A percentile compares a stretch with the other conserved stretches of the same genome.
Conservation (phyloP, 2,797 vertebrate species). For the Yasuhikotakia modesta region DNA sequence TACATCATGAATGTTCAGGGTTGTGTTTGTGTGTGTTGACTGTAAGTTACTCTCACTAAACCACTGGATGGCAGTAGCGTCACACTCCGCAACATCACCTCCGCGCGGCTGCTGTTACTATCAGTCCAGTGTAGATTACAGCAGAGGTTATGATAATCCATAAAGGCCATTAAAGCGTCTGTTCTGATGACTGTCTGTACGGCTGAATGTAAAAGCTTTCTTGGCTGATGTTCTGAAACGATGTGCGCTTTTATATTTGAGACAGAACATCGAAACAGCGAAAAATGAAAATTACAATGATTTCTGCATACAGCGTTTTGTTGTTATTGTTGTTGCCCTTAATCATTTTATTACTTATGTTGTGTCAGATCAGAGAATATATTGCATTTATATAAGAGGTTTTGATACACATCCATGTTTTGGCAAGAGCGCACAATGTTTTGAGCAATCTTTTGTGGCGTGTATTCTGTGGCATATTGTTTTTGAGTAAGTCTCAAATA, state of each 20-base stretch:
- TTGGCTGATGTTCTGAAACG: neutral
- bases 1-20: neutral
- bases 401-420: neutral
- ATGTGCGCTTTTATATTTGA: conserved; percentile 7
- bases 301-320: neutral
- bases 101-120: neutral
- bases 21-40: neutral
- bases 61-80: conserved; percentile 68
- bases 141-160: conserved; percentile 11
- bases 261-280: neutral
- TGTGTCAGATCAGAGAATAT: conserved; percentile 1
- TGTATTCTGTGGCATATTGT: conserved; percentile 16
- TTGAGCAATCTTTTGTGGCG: neutral
- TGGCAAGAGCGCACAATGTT: neutral
- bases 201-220: neutral
- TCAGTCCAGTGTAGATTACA: conserved; percentile 1
- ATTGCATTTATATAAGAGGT: neutral
- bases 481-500: conserved; percentile 24
- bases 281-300: neutral
- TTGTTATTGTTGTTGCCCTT: neutral
- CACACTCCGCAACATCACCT: neutral
- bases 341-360: conserved; percentile 8
- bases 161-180: neutral
- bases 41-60: conserved; percentile 13
- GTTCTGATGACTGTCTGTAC: conserved; percentile 5